phyloP scores from a whole-genome alignment of 2,888 invertebrate species.

The Campopleginae sp. region DNA sequence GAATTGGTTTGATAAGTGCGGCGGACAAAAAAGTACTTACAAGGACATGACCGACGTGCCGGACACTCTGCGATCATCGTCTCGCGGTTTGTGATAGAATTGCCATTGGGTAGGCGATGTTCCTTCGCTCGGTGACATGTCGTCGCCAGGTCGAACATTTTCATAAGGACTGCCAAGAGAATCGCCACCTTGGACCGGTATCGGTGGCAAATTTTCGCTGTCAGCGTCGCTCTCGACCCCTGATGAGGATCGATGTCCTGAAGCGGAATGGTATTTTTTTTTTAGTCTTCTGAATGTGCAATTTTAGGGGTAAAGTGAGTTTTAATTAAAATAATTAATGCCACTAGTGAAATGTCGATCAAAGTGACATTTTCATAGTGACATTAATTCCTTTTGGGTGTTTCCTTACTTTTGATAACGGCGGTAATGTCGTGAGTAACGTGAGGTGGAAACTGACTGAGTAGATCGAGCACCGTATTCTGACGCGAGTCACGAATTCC shows the following conservation, averaged over 20 bases:
- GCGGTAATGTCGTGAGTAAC: slow-evolving; percentile 94
- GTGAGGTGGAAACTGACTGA: slow-evolving; percentile 95
- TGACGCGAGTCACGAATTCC: slow-evolving; percentile 91
- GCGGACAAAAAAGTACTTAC: slow-evolving; percentile 83
- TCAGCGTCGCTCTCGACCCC: slow-evolving; percentile 86
- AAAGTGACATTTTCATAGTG: background rate
- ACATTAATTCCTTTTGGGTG: background rate
- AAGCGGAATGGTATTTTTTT: slow-evolving; percentile 42
- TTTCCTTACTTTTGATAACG: slow-evolving; percentile 91
- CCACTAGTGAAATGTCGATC: background rate
- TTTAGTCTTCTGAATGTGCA: background rate
- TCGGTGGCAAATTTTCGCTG: slow-evolving; percentile 88
- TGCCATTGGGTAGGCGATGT: slow-evolving; percentile 86
- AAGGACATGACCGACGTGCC: slow-evolving; percentile 87
- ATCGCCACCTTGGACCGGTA: slow-evolving; percentile 87
- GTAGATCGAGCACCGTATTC: slow-evolving; percentile 93
- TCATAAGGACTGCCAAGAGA: slow-evolving; percentile 88
- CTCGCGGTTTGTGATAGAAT: slow-evolving; percentile 85
- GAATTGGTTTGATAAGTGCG: slow-evolving; percentile 2
- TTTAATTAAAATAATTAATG: background rate
- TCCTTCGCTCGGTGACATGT: slow-evolving; percentile 85
- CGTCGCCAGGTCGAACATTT: slow-evolving; percentile 86
- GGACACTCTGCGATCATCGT: slow-evolving; percentile 86
- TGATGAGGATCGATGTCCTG: slow-evolving; percentile 83
- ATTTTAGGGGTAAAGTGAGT: background rate